phyloP scores from a whole-genome alignment of 1,140 invertebrate genomes.

The Drosophila nigrodunni region DNA sequence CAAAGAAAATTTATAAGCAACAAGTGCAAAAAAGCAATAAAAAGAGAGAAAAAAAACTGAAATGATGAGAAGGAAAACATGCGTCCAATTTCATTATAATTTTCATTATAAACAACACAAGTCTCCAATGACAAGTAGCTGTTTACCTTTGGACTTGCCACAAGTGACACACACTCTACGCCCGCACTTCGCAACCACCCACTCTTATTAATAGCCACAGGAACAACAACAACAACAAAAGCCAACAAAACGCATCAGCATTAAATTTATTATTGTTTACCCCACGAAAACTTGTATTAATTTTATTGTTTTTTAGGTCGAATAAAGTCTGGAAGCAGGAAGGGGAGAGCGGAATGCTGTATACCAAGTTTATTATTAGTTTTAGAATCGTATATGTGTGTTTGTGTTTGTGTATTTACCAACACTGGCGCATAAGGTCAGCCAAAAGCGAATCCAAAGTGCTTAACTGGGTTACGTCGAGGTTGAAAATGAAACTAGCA shows the following conservation, averaged over 20 bases:
- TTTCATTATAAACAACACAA: constrained; percentile 16
- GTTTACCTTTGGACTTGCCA: constrained; percentile 56
- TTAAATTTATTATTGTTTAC: constrained; percentile 63
- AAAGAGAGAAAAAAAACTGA: constrained; percentile 49
- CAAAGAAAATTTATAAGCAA: constrained; percentile 52
- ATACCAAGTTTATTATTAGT: neutral
- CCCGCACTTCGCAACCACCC: constrained; percentile 10
- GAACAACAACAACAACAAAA: constrained; percentile 18
- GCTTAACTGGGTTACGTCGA: constrained; percentile 63
- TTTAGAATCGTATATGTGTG: neutral
- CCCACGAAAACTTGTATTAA: constrained; percentile 51
- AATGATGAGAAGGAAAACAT: constrained; percentile 38
- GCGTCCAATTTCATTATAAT: constrained; percentile 5
- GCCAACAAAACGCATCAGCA: constrained; percentile 55
- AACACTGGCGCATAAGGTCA: constrained; percentile 57
- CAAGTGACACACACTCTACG: constrained; percentile 30
- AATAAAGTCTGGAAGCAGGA: neutral
- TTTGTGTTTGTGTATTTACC: constrained; percentile 6
- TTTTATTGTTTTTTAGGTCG: constrained; percentile 67
- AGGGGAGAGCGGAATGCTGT: neutral
- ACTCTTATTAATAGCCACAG: constrained; percentile 56
- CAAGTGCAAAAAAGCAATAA: constrained; percentile 59
- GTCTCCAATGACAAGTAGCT: constrained; percentile 54
- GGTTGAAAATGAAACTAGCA: constrained; percentile 63
- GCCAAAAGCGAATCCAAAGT: constrained; percentile 17